phyloP scores from a whole-genome alignment of 1,140 invertebrate genomes.

The Zaprionus gabonicus region DNA sequence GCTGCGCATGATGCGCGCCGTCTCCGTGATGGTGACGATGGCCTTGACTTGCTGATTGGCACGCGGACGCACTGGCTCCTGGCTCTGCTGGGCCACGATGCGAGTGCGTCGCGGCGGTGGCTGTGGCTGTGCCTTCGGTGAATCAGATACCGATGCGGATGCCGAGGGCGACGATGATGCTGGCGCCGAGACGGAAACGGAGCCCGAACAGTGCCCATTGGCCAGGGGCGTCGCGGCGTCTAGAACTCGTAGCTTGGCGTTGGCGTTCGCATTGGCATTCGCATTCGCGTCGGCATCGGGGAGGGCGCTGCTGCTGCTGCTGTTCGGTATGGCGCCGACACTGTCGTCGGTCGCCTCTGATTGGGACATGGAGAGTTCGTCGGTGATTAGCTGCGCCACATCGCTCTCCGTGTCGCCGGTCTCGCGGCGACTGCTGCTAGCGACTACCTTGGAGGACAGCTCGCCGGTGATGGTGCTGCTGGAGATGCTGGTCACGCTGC shows the following conservation, averaged over 20 bases:
- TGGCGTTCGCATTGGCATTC: background rate
- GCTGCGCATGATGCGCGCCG: constrained; percentile 63
- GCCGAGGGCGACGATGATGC: constrained; percentile 1
- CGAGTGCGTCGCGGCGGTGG: constrained; percentile 62
- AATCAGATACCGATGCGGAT: constrained; percentile 28
- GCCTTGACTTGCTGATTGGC: constrained; percentile 61
- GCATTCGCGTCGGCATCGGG: constrained; percentile 18
- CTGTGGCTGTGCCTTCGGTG: constrained; percentile 58
- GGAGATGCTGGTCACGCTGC: constrained; percentile 77
- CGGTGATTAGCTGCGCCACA: constrained; percentile 80
- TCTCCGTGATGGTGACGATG: constrained; percentile 67
- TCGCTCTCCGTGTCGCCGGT: constrained; percentile 82
- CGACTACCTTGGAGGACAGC: constrained; percentile 71
- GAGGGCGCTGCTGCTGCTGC: constrained; percentile 65
- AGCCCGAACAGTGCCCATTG: constrained; percentile 68
- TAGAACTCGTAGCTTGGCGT: constrained; percentile 72
- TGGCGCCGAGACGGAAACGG: constrained; percentile 1
- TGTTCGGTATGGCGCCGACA: constrained; percentile 72
- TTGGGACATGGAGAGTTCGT: constrained; percentile 80
- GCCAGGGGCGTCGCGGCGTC: constrained; percentile 49
- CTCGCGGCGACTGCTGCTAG: constrained; percentile 77
- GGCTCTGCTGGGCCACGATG: constrained; percentile 59
- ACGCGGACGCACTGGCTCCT: constrained; percentile 53
- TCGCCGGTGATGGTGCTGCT: constrained; percentile 80
- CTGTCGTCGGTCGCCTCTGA: constrained; percentile 83